Evolutionary conservation across 2,113 vertebrate genomes (phyloP), one percentile per base, ranked within the genome.

Genomic region (Lipotes vexillifer): DNA sequence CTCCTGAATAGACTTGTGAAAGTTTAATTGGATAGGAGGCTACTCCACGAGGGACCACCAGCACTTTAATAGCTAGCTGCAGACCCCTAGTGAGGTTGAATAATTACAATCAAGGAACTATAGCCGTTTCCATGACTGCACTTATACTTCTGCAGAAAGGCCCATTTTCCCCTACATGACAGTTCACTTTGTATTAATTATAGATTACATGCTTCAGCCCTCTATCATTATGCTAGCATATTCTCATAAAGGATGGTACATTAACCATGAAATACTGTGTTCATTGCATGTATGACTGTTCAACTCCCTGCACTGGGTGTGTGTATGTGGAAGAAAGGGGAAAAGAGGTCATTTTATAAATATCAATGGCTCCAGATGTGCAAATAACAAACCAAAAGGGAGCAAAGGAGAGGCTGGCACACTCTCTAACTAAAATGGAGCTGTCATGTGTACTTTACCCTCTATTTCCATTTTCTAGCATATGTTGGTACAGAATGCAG

Each of bases 21-120:
- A 98, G 97, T 97, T 98, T 98, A 97, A 96, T 98, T 98, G 96
- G 97, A 93, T 98, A 96, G 80, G 95, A 92, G 80, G 95, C 93
- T 96, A 61, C 86, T 97, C 97, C 88, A 97, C n/a, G 36, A 96
- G 92, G 94, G 74, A 98, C 96, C 92, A 96, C 80, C 97, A 92
- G 95, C 95, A 98, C 94, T 96, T 98, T 97, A 97, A 97, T 96
- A 96, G 88, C 97, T 98, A 97, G 92, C 80, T 97, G 95, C 80
- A 98, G 97, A 94, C 95, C 97, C 98, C 92, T 74, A 94, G 83
- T 97, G 97, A 95, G 84, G 83, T 57, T 97, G 97, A 98, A 98
- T 88, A 98, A 97, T 92, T 98, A 95, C 86, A 98, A 91, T 96
- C 96, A 98, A 98, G 82, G 89, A 98, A 71, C 95, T 97, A 96